Evolutionary conservation across 2,113 vertebrate genomes (phyloP).

Genomic region (Pseudopipra pipra): DNA sequence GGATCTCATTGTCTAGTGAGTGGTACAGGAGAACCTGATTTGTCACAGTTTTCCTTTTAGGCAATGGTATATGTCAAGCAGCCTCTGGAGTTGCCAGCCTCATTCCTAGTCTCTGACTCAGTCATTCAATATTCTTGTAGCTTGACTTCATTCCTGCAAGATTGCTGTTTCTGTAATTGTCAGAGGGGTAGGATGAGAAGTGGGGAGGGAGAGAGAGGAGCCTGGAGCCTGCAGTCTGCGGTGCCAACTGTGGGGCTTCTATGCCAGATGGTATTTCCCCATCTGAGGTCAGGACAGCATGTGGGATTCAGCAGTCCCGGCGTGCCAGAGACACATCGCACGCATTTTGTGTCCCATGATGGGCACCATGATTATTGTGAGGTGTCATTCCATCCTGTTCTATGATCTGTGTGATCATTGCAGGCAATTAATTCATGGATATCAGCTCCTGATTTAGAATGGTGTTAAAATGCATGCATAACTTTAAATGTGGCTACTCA

Average conservation of each 20-base stretch:
- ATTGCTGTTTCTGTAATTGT: background rate
- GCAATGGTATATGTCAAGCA: background rate
- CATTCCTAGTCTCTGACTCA: slow-evolving; percentile 41
- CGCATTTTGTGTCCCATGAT: background rate
- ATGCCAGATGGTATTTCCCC: slow-evolving; percentile 19
- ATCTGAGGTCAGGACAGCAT: slow-evolving; percentile 12
- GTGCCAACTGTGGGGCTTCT: background rate
- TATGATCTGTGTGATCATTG: background rate
- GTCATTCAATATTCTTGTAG: background rate
- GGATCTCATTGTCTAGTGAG: background rate
- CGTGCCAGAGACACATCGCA: background rate
- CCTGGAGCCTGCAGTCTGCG: background rate
- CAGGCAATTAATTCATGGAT: background rate
- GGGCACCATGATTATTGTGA: background rate
- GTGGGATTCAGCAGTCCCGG: background rate
- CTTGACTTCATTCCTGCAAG: slow-evolving; percentile 45
- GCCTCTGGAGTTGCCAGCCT: background rate
- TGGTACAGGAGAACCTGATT: background rate
- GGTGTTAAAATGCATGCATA: background rate
- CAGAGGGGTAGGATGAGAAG: background rate
- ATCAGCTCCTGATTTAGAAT: background rate
- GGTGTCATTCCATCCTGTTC: background rate
- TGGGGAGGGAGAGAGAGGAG: background rate
- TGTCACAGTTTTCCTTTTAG: slow-evolving; percentile 18
- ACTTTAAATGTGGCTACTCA: background rate